These are phyloP conservation scores for Meles meles DNA, from an alignment of 2,113 vertebrate species.

Conservation along the genomic window DNA sequence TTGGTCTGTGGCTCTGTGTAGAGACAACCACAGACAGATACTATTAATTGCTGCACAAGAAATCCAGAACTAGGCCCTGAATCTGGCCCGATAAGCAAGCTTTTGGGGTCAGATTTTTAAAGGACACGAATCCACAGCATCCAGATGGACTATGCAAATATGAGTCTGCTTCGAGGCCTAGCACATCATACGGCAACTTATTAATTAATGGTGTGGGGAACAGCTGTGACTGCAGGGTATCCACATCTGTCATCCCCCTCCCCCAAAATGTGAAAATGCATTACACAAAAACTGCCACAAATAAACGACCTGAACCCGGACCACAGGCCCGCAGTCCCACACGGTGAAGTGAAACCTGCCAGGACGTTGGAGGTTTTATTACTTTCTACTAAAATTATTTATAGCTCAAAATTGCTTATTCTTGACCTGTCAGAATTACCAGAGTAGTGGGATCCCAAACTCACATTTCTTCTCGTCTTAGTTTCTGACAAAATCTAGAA, in stretches of 20 bases:
- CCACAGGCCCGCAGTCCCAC: not conserved
- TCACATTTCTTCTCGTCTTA: not conserved
- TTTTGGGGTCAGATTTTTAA: not conserved
- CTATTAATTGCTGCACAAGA: not conserved
- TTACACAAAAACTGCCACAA: not conserved
- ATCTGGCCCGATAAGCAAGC: not conserved
- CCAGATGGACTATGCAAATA: not conserved
- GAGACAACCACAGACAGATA: not conserved
- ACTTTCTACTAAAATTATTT: slow-evolving; percentile 21
- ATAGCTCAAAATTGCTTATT: slow-evolving; percentile 15
- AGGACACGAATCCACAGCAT: not conserved
- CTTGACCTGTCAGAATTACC: slow-evolving; percentile 14
- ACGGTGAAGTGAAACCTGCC: not conserved
- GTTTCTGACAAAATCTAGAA: slow-evolving; percentile 27
- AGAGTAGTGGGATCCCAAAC: not conserved
- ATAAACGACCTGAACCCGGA: not conserved
- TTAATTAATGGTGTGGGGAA: slow-evolving; percentile 12
- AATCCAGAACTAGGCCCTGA: not conserved
- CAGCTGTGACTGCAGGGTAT: not conserved
- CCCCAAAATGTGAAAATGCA: not conserved
- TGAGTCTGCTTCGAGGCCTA: not conserved
- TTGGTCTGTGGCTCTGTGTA: not conserved
- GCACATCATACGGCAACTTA: not conserved
- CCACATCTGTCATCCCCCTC: slow-evolving; percentile 4
- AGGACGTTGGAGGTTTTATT: not conserved